Percentiles rank a stretch among this genome's conserved stretches.
phyloP scores from a whole-genome alignment of 1,140 invertebrate species.

The Choristoneura fumiferana region DNA sequence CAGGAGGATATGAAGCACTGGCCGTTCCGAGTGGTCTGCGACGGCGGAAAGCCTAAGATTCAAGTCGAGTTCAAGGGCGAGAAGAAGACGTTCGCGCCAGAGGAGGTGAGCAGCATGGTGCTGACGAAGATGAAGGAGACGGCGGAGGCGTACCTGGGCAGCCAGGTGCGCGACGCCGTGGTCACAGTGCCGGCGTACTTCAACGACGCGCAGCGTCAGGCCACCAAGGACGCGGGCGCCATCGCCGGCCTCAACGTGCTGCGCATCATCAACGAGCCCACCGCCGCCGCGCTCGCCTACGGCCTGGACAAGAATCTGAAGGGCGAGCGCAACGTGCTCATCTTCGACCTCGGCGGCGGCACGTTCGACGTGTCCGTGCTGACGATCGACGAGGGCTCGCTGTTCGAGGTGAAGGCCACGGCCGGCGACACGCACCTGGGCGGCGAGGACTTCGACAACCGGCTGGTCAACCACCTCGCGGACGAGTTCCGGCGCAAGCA shows the following conservation, averaged over 20 bases:
- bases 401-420: not conserved
- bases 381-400: conserved; percentile 81
- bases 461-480: too few species aligned
- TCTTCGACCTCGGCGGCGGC: conserved; percentile 70
- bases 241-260: conserved; percentile 82
- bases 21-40: conserved; percentile 83
- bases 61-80: conserved; percentile 84
- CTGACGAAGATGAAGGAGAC: conserved; percentile 85
- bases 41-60: conserved; percentile 81
- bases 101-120: conserved; percentile 88
- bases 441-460: too few species aligned
- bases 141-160: conserved; percentile 30
- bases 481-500: too few species aligned
- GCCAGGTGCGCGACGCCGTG: too few species aligned
- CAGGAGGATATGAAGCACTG: conserved; percentile 72
- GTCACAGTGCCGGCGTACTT: conserved; percentile 75
- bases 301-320: conserved; percentile 85
- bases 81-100: conserved; percentile 85
- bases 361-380: conserved; percentile 83
- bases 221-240: conserved; percentile 82
- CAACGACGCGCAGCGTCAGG: conserved; percentile 80
- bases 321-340: conserved; percentile 79
- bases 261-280: conserved; percentile 84
- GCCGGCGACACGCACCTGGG: too few species aligned
- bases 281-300: conserved; percentile 84